A percentile compares a stretch with the other conserved stretches of the same genome.
These are phyloP conservation scores for Xanthia togata DNA, from an alignment of 2,888 invertebrate genomes.

Conservation along the genomic window DNA sequence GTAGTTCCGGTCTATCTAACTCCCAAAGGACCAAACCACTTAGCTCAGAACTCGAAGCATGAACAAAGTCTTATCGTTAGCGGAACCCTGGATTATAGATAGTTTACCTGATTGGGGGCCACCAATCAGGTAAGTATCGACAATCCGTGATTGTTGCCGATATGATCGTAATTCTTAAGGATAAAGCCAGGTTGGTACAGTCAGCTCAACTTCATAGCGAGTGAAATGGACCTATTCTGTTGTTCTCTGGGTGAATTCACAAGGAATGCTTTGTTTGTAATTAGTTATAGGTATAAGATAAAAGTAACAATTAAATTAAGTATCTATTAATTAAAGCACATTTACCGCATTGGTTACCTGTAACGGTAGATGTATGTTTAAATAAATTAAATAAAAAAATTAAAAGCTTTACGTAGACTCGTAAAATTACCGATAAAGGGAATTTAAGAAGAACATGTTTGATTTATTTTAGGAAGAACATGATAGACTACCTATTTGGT, in stretches of 20 bases:
- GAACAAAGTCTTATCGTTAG: constrained; percentile 48
- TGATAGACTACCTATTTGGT: background rate
- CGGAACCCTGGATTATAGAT: constrained; percentile 3
- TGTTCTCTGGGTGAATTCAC: no score
- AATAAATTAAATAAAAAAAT: no score
- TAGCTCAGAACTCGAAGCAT: constrained; percentile 1
- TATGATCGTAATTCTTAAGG: constrained; percentile 50
- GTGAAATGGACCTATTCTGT: no score
- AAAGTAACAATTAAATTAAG: no score
- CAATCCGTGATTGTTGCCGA: constrained; percentile 48
- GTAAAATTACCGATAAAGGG: background rate
- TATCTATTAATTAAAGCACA: no score
- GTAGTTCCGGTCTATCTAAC: background rate
- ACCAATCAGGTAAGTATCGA: constrained; percentile 48
- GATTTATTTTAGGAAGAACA: background rate
- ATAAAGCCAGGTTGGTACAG: constrained; percentile 2
- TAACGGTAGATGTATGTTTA: no score
- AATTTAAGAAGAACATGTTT: background rate
- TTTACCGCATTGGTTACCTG: no score
- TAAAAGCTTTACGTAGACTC: background rate
- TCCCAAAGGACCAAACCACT: constrained; percentile 6
- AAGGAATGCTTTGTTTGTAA: no score
- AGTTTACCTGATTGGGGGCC: constrained; percentile 1
- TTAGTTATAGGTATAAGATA: no score
- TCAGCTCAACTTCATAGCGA: no score